Evolutionary conservation across 2,888 invertebrate species (phyloP).

Genomic region (Drosophila eohydei): DNA sequence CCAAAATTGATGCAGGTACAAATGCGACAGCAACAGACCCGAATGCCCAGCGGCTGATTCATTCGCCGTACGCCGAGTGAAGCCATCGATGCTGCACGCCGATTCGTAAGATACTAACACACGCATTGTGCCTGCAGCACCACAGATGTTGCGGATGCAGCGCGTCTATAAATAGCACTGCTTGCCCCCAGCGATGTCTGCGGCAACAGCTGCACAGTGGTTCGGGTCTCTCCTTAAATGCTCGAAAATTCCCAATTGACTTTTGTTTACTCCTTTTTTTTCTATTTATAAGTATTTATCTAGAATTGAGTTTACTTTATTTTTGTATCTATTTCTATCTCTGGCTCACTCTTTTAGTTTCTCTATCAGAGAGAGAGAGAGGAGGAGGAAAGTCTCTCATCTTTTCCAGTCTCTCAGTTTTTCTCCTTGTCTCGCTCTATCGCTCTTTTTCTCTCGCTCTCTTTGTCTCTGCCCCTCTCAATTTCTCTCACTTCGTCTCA

Average conservation of each 20-base stretch:
- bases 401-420: no score
- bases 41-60: slow-evolving; percentile 86
- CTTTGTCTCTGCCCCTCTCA: neutral
- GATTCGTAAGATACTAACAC: slow-evolving; percentile 5
- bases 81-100: slow-evolving; percentile 37
- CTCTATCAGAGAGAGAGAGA: no score
- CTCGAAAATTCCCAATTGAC: neutral
- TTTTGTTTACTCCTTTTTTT: neutral
- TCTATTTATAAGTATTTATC: neutral
- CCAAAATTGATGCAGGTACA: slow-evolving; percentile 92
- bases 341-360: neutral
- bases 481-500: neutral
- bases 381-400: no score
- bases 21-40: slow-evolving; percentile 91
- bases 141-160: slow-evolving; percentile 11
- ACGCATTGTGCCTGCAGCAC: neutral
- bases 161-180: slow-evolving; percentile 49
- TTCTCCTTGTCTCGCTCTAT: neutral
- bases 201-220: slow-evolving; percentile 10
- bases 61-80: slow-evolving; percentile 81
- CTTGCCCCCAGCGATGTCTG: slow-evolving; percentile 27
- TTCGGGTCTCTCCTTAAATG: neutral
- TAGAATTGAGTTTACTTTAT: no score
- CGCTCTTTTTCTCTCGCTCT: neutral
- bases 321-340: neutral